Evolutionary conservation across 2,113 vertebrate genomes (phyloP).

Genomic region (Hyaena hyaena): DNA sequence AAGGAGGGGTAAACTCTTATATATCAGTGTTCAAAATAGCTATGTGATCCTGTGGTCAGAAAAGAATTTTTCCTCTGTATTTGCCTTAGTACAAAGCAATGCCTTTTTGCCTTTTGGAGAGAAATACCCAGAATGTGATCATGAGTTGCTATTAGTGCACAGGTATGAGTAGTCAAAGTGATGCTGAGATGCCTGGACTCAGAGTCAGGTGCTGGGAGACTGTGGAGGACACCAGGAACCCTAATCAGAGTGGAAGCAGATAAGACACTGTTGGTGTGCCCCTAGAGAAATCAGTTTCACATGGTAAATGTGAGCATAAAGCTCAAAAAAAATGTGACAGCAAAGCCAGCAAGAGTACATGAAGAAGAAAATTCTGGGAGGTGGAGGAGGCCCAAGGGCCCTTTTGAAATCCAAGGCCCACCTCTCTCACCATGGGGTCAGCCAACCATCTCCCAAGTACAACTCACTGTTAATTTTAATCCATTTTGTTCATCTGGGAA

Average conservation of each 20-base stretch:
- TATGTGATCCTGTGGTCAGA: background rate
- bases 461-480: constrained; percentile 15
- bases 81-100: background rate
- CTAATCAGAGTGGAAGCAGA: background rate
- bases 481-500: background rate
- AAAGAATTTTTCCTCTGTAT: background rate
- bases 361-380: background rate
- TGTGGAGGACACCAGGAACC: background rate
- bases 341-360: background rate
- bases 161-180: background rate
- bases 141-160: background rate
- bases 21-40: background rate
- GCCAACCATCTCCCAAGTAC: background rate
- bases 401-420: background rate
- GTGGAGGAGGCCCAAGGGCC: background rate
- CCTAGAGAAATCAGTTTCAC: background rate
- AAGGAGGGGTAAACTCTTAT: background rate
- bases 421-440: background rate
- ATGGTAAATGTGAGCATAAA: background rate
- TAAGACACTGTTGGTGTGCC: background rate
- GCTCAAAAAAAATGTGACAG: background rate
- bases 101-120: background rate
- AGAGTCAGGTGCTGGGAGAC: background rate
- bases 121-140: background rate
- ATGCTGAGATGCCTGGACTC: background rate